A percentile compares a stretch with the other conserved stretches of the same genome.
These are phyloP conservation scores for Brenthis daphne DNA, from an alignment of 2,888 invertebrate genomes.

Conservation along the genomic window DNA sequence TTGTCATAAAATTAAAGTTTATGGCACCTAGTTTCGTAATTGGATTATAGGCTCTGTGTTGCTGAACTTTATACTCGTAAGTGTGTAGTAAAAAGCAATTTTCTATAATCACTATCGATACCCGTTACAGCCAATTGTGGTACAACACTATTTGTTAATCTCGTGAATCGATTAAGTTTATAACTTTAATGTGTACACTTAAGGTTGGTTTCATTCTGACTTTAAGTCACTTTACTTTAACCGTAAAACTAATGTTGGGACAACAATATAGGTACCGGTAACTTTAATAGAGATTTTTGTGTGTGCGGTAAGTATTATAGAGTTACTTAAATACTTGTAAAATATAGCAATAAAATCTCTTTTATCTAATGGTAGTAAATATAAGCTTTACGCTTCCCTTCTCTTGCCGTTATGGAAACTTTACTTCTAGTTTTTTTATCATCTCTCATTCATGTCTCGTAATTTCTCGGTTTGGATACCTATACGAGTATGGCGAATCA, in stretches of 20 bases:
- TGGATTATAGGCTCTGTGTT: not conserved
- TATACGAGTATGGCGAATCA: no score
- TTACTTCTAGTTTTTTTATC: no score
- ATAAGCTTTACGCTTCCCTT: no score
- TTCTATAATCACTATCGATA: constrained; percentile 19
- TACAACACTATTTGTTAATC: constrained; percentile 23
- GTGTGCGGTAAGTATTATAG: not conserved
- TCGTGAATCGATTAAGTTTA: constrained; percentile 15
- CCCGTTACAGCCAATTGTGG: constrained; percentile 12
- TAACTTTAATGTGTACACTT: constrained; percentile 18
- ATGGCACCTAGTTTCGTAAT: constrained; percentile 20
- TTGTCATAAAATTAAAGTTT: constrained; percentile 12
- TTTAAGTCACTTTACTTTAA: constrained; percentile 5
- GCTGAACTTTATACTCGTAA: not conserved
- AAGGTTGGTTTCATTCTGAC: constrained; percentile 16
- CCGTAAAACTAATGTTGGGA: constrained; percentile 14
- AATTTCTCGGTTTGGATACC: no score
- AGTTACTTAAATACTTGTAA: not conserved
- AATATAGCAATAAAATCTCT: not conserved
- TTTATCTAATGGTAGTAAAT: no score
- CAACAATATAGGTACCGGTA: not conserved
- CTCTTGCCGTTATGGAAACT: no score
- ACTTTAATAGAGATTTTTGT: constrained; percentile 1
- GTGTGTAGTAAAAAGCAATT: constrained; percentile 12
- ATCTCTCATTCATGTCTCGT: no score